Evolutionary conservation across 2,797 vertebrate species (phyloP).

Genomic region (Sternotherus odoratus): DNA sequence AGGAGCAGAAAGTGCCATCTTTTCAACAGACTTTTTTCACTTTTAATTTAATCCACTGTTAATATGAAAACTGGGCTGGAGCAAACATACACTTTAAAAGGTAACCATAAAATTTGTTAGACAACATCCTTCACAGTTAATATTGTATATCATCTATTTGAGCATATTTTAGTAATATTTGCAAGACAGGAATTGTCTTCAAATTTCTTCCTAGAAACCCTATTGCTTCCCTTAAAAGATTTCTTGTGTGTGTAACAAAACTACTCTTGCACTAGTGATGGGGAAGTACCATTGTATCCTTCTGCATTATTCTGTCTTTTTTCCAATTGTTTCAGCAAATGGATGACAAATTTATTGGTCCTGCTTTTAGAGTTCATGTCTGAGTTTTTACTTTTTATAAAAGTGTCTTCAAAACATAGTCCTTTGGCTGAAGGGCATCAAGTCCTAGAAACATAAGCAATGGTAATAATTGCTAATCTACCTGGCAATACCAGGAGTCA

Average conservation of each 20-base stretch:
- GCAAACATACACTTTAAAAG: constrained; percentile 31
- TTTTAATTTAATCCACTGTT: constrained; percentile 17
- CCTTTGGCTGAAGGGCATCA: not conserved
- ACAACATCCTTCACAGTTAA: constrained; percentile 19
- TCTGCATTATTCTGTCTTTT: not conserved
- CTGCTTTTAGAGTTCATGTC: not conserved
- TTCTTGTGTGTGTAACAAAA: constrained; percentile 17
- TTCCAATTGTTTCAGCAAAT: not conserved
- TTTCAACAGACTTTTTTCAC: constrained; percentile 23
- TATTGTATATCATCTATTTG: constrained; percentile 39
- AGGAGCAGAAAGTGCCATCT: constrained; percentile 36
- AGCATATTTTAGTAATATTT: constrained; percentile 19
- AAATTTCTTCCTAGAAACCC: not conserved
- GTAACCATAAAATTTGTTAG: not conserved
- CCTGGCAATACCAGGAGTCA: not conserved
- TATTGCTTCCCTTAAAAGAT: constrained; percentile 34
- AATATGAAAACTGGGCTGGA: constrained; percentile 40
- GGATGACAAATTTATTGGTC: not conserved
- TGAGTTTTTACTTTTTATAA: not conserved
- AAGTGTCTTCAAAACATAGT: not conserved
- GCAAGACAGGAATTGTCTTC: constrained; percentile 31
- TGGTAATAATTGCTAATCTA: not conserved
- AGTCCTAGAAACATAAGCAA: not conserved
- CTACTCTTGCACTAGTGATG: constrained; percentile 23
- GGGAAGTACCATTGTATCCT: not conserved